Percentiles rank a stretch among this genome's conserved stretches.
Conservation (phyloP, 2,888 invertebrate genomes). For the Busseola fusca region DNA sequence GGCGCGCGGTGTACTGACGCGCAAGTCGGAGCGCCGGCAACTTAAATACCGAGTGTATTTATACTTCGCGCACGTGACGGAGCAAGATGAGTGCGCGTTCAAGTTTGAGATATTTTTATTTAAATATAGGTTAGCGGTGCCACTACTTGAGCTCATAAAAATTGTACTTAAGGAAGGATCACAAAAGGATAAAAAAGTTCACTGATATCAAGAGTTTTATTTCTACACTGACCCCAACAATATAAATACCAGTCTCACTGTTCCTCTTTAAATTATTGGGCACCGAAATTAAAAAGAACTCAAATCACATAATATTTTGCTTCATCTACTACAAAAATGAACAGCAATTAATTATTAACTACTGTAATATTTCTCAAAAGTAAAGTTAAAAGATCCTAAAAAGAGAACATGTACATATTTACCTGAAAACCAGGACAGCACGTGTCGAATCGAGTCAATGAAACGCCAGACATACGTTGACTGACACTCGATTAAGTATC, state of each 20-base stretch:
- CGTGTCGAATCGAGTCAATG: slow-evolving; percentile 27
- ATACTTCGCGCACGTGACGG: too few relatives aligned
- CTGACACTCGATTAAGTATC: slow-evolving; percentile 58
- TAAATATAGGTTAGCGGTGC: too few relatives aligned
- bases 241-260: not conserved
- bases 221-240: not conserved
- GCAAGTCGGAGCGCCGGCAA: too few relatives aligned
- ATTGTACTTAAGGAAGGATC: too few relatives aligned
- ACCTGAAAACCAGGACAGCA: slow-evolving; percentile 25
- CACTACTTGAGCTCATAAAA: too few relatives aligned
- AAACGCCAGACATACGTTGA: slow-evolving; percentile 38
- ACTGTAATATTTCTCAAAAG: not conserved
- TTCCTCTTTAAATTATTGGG: not conserved
- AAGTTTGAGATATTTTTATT: too few relatives aligned
- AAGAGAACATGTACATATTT: slow-evolving; percentile 13
- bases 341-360: not conserved
- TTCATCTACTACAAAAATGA: not conserved
- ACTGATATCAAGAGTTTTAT: too few relatives aligned
- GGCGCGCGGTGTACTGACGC: too few relatives aligned
- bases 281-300: not conserved
- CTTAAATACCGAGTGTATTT: too few relatives aligned
- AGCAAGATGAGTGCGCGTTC: too few relatives aligned
- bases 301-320: not conserved
- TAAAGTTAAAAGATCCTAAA: slow-evolving; percentile 11
- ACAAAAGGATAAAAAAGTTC: too few relatives aligned